Percentiles rank a stretch among this genome's conserved stretches.
phyloP scores from a whole-genome alignment of 1,140 invertebrate species.

The Lysiphlebus fabarum region DNA sequence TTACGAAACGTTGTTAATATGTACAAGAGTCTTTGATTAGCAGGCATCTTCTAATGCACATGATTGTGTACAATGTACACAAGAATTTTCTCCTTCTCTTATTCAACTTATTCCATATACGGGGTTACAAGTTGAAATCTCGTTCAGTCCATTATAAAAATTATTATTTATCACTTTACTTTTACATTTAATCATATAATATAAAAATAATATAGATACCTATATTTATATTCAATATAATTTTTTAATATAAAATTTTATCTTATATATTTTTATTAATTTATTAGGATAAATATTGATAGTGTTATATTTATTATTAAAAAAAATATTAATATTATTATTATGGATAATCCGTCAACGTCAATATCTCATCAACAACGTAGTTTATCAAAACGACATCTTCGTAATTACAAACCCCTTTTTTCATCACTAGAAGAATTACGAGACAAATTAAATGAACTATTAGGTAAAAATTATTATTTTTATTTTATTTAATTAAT shows the following conservation, averaged over 20 bases:
- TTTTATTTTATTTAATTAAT: too few species aligned
- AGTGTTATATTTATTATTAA: too few species aligned
- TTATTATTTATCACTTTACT: background rate
- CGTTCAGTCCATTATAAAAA: constrained; percentile 19
- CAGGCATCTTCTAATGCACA: constrained; percentile 37
- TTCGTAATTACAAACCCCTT: constrained; percentile 37
- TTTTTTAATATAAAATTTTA: too few species aligned
- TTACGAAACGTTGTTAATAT: constrained; percentile 20
- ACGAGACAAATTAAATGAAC: constrained; percentile 47
- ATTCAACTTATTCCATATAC: too few species aligned
- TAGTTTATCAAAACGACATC: constrained; percentile 24
- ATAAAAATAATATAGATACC: too few species aligned
- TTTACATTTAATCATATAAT: background rate
- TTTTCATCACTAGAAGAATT: constrained; percentile 50
- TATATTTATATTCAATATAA: too few species aligned
- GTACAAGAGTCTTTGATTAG: constrained; percentile 34
- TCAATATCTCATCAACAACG: constrained; percentile 30
- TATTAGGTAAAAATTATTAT: constrained; percentile 44
- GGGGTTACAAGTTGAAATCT: background rate
- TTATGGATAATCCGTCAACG: constrained; percentile 11
- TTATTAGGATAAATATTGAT: too few species aligned
- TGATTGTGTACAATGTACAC: background rate
- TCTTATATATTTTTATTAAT: too few species aligned
- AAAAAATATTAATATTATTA: too few species aligned
- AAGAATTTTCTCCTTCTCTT: constrained; percentile 1